Conservation (phyloP, 1,140 invertebrate species). For the Glossosoma conforme region DNA sequence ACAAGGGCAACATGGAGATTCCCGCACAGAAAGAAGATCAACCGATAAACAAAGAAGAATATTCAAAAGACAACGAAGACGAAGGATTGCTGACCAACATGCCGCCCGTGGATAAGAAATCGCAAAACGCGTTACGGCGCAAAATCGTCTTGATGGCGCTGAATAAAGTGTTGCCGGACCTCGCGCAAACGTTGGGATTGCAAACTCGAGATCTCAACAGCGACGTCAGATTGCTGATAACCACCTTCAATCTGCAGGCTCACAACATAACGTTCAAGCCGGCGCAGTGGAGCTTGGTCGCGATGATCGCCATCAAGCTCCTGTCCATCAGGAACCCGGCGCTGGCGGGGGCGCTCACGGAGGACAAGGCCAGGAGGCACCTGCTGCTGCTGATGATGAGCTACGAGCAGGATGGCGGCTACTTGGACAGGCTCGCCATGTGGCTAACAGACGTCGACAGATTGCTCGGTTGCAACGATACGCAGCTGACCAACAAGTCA, state of each 20-base stretch:
- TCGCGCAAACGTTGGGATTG: constrained; percentile 40
- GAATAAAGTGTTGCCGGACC: constrained; percentile 48
- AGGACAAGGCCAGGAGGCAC: constrained; percentile 41
- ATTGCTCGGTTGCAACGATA: constrained; percentile 34
- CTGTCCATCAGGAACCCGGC: constrained; percentile 43
- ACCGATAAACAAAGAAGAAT: constrained; percentile 31
- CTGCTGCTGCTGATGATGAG: constrained; percentile 48
- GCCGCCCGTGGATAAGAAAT: constrained; percentile 52
- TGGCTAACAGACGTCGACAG: constrained; percentile 51
- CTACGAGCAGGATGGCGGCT: constrained; percentile 49
- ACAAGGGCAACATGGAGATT: constrained; percentile 40
- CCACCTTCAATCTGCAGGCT: constrained; percentile 54
- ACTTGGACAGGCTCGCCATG: constrained; percentile 46
- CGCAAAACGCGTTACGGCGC: constrained; percentile 52
- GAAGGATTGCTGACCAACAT: constrained; percentile 38
- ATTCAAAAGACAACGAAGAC: constrained; percentile 29
- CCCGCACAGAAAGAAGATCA: constrained; percentile 34
- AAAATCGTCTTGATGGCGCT: constrained; percentile 53
- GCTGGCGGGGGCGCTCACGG: constrained; percentile 38
- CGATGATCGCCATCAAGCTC: constrained; percentile 50
- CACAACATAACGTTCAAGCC: constrained; percentile 57
- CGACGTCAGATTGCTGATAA: constrained; percentile 49
- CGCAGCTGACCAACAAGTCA: constrained; percentile 11
- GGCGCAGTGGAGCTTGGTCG: constrained; percentile 51
- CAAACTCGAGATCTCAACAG: constrained; percentile 38